Percentiles rank a stretch among this genome's conserved stretches.
Evolutionary conservation across 1,140 invertebrate species (phyloP).

Genomic region (Heliconius hermathena): DNA sequence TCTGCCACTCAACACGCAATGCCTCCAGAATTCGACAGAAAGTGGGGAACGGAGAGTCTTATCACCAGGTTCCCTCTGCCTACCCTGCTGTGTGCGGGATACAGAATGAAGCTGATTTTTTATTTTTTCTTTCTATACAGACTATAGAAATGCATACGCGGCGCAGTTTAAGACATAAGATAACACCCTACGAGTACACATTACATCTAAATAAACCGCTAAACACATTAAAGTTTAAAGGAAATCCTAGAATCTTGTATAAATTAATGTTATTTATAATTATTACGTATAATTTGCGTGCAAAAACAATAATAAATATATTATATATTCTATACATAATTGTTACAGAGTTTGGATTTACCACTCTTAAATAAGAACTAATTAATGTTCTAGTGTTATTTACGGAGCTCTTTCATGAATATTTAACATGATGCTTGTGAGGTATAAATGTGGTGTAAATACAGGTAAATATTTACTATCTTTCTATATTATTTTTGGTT

Average conservation of each 20-base stretch:
- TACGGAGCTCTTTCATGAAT: neutral
- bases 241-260: neutral
- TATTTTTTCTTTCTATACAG: neutral
- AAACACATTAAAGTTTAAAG: neutral
- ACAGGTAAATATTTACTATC: no score
- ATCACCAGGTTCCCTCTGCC: no score
- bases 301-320: neutral
- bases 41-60: no score
- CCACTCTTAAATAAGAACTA: slow-evolving; percentile 4
- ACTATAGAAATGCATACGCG: neutral
- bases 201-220: neutral
- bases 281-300: neutral
- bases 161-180: neutral
- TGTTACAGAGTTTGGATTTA: neutral
- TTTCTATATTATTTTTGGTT: no score
- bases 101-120: no score
- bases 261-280: neutral
- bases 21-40: no score
- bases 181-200: neutral
- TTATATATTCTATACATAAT: neutral
- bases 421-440: neutral
- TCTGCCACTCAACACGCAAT: no score
- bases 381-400: neutral
- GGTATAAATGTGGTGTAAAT: no score
- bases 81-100: no score